Percentiles rank a stretch among this genome's conserved stretches.
phyloP scores from a whole-genome alignment of 2,888 invertebrate genomes.

The Andricus quercusramuli region DNA sequence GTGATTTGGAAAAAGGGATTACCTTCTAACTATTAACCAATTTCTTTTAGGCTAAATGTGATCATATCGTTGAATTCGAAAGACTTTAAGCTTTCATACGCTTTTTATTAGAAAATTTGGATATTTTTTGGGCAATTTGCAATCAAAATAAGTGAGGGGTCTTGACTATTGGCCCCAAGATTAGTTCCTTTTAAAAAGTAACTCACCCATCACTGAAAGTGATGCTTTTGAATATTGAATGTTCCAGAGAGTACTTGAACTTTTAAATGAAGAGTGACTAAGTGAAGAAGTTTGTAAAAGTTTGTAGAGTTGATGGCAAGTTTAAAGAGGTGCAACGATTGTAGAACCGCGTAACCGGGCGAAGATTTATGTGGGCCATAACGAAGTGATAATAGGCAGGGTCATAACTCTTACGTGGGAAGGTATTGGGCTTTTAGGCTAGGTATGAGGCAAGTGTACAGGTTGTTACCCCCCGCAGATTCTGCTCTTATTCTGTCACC shows the following conservation, averaged over 20 bases:
- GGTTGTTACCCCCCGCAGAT: conserved; percentile 67
- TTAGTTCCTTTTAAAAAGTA: too few species aligned
- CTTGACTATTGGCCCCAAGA: too few species aligned
- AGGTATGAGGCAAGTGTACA: conserved; percentile 66
- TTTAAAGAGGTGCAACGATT: conserved; percentile 54
- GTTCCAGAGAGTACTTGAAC: conserved; percentile 1
- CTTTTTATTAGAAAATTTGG: too few species aligned
- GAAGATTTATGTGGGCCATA: conserved; percentile 74
- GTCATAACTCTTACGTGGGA: conserved; percentile 68
- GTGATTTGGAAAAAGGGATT: too few species aligned
- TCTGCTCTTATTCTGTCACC: conserved; percentile 70
- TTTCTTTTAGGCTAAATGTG: too few species aligned
- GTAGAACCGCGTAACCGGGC: conserved; percentile 64
- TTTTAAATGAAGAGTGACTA: conserved; percentile 35
- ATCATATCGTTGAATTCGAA: too few species aligned
- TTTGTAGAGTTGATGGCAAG: conserved; percentile 28
- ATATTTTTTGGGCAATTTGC: too few species aligned
- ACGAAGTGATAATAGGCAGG: conserved; percentile 75
- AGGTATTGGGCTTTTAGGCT: conserved; percentile 56
- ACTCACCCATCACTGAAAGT: not conserved
- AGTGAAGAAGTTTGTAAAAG: conserved; percentile 40
- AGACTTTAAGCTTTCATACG: too few species aligned
- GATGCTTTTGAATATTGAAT: conserved; percentile 19
- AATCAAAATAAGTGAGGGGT: too few species aligned
- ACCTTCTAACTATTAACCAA: too few species aligned